Evolutionary conservation across 2,797 vertebrate genomes (phyloP), one percentile per base, ranked within the genome.

Genomic region (Echiichthys vipera): DNA sequence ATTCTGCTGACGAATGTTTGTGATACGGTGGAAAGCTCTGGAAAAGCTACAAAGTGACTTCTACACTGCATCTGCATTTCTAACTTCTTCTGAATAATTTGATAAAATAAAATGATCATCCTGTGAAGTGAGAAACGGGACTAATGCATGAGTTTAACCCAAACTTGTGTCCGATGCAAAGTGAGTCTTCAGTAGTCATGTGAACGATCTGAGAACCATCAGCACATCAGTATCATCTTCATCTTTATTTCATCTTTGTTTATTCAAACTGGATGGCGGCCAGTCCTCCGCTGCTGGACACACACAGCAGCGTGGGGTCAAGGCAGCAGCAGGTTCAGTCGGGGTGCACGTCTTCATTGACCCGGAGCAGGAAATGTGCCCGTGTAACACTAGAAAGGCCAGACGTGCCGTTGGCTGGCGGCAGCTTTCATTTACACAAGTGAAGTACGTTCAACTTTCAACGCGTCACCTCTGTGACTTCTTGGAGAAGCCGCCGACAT

Each of bases 261-360:
- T 63, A 74, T 81, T 72, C 77, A 69, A 82, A 59, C 84, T 87
- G 84, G 88, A 88, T 56, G 18, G 17, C 13, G 54, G 84, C 85
- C 88, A 86, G 77, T 84, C 67, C 9, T 71, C 66, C 4, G 45
- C 81, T 22, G 58, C 42, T 0, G n/a, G 80, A 86, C 79, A 56
- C 79, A 56, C 67, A 5, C 37, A 45, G 50, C 71, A 25, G 74
- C 51, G 12, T 54, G 39, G 88, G 82, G 78, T 79, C 77, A 51
- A 13, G 25, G 78, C 75, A 20, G 18, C 50, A 76, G 71, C 74
- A 36, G 56, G 62, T 68, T 13, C 66, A 77, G 70, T 45, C 46
- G 2, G 45, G 77, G 81, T 63, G 14, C 14, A 1, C 9, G 47
- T 81, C 54, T 71, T 84, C 64, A 27, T 66, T 65, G 77, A 74